Conservation (phyloP, 2,113 vertebrate genomes). For the Anser cygnoides region DNA sequence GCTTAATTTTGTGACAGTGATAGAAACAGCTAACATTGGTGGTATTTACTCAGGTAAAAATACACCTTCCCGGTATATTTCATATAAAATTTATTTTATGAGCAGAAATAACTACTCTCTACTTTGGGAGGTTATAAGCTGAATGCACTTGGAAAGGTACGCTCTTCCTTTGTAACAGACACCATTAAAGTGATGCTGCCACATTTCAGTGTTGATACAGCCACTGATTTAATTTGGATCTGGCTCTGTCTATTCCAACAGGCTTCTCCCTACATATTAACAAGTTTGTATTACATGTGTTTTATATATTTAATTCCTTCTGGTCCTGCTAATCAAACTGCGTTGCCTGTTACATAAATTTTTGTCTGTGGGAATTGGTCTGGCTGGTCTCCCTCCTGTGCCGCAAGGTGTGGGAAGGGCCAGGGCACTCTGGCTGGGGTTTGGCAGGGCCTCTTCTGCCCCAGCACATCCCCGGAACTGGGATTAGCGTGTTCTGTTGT, state of each 20-base stretch:
- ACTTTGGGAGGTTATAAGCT: not conserved
- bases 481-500: not conserved
- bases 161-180: not conserved
- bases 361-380: not conserved
- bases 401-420: rapidly evolving
- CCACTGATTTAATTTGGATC: not conserved
- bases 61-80: not conserved
- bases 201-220: not conserved
- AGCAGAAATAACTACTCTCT: not conserved
- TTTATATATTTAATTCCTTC: not conserved
- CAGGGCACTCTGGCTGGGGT: not conserved
- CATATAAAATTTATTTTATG: not conserved
- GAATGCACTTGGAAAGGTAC: not conserved
- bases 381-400: not conserved
- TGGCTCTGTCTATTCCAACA: not conserved
- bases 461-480: rapidly evolving
- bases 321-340: not conserved
- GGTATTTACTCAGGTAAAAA: not conserved
- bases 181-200: not conserved
- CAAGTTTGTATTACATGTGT: not conserved
- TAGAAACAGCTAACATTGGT: not conserved
- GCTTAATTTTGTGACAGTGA: not conserved
- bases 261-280: not conserved
- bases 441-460: not conserved
- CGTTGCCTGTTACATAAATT: not conserved